Conservation (phyloP, 2,797 vertebrate species). For the Tinamus major region DNA sequence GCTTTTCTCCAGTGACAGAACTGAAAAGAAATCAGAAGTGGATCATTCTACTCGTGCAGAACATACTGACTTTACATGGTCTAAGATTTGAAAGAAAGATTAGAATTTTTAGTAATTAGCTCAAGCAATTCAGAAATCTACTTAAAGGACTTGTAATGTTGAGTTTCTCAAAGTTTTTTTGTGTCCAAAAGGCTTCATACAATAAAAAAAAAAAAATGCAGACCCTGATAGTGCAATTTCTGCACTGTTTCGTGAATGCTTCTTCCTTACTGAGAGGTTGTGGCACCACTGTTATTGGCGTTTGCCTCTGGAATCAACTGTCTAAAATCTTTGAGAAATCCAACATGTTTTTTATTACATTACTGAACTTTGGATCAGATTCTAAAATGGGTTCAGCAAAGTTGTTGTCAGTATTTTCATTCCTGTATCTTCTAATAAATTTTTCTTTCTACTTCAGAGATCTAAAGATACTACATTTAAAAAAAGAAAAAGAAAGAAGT, state of each 20-base stretch:
- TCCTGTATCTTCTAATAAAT: not conserved
- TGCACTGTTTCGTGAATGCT: not conserved
- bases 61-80: not conserved
- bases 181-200: not conserved
- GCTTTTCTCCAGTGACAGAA: not conserved
- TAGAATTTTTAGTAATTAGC: not conserved
- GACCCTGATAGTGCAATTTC: rapidly evolving
- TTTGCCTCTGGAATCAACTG: not conserved
- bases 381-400: not conserved
- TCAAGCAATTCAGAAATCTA: not conserved
- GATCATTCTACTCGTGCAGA: not conserved
- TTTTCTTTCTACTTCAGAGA: not conserved
- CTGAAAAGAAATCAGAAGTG: not conserved
- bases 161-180: not conserved
- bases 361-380: not conserved
- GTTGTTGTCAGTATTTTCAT: not conserved
- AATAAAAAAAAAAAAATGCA: not conserved
- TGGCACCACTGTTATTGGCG: not conserved
- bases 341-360: rapidly evolving
- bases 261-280: not conserved
- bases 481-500: too few relatives aligned
- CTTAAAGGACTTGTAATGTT: not conserved
- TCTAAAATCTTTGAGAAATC: not conserved
- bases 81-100: not conserved
- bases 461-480: not conserved